Base-by-base conservation (phyloP, 1,140 invertebrate species). In the Aphelinus certus region DNA sequence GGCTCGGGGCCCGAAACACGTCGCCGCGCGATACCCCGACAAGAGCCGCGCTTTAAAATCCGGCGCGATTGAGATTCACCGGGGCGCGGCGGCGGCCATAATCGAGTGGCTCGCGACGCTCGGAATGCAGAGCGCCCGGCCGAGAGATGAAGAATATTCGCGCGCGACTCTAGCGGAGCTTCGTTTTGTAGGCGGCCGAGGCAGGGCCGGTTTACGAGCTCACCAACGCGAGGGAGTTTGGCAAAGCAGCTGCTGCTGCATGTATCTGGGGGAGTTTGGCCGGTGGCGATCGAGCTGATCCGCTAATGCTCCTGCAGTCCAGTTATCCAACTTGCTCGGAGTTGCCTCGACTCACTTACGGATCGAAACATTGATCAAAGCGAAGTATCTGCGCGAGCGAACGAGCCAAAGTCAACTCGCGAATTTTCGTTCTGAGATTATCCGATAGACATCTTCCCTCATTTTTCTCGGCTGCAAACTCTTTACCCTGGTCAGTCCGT, bases 31-130 rank as follows among this genome's bases (percentile, higher is more conserved):
- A 45, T 55, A 7, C 58, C 42, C 53, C 51, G 2, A 69, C 26
- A 1, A 26, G 26, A 53, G 51, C 49, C 42, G 43, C 72, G 69
- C 76, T 77, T 79, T 78, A 79, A 80, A 81, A 82, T 81, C 78
- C 81, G 67, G 49, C 56, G 69, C 76, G 75, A 83, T 84, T 81
- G 77, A 76, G 79, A 83, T 85, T 84, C 80, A 78, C 78, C 73
- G 68, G 75, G 78, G 79, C 70, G 57, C 60, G 48, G 53, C 26
- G 26, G 26, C 26, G 26, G 26, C 73, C 80, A 79, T 82, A 84
- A 83, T 83, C 78, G 79, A 81, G 80, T 79, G 73, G 58, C 73
- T 70, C 51, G 42, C 73, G 53, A 46, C 53, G 60, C 43, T 26
- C 57, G 56, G 62, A 71, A 71, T 76, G 58, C 43, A 57, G 57